Evolutionary conservation across 2,113 vertebrate species (phyloP).

Genomic region (Pipra filicauda): DNA sequence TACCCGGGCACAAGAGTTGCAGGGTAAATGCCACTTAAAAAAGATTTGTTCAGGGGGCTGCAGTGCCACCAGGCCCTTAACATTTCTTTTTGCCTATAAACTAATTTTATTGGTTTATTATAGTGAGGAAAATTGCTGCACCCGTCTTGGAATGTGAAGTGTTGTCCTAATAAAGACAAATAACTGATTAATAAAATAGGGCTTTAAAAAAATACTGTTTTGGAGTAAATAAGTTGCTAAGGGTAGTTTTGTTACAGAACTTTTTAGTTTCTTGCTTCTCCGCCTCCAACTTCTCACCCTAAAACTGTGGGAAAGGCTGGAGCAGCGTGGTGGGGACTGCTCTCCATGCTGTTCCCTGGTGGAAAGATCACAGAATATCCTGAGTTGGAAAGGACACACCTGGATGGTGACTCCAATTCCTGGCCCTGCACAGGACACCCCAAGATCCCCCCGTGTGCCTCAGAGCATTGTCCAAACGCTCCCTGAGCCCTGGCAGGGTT

Average conservation of each 20-base stretch:
- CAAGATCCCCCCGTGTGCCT: not conserved
- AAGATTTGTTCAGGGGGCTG: conserved; percentile 40
- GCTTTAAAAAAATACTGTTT: not conserved
- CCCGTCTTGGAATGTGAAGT: not conserved
- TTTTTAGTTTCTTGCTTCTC: not conserved
- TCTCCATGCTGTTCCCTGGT: not conserved
- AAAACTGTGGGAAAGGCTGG: not conserved
- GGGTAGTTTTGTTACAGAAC: not conserved
- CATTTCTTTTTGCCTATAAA: conserved; percentile 38
- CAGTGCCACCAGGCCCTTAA: conserved; percentile 8
- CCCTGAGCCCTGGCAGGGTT: too few relatives aligned
- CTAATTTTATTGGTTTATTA: conserved; percentile 29
- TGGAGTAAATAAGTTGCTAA: not conserved
- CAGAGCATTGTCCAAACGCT: not conserved
- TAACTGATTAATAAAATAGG: not conserved
- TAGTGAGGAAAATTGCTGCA: not conserved
- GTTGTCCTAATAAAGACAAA: not conserved
- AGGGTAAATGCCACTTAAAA: conserved; percentile 28
- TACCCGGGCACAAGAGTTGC: not conserved
- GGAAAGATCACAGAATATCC: not conserved
- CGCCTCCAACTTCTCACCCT: rapidly evolving
- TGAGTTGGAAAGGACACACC: too few relatives aligned
- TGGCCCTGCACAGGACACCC: not conserved
- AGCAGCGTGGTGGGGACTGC: rapidly evolving
- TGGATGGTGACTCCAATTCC: not conserved